Evolutionary conservation across 2,888 invertebrate species (phyloP).

Genomic region (Mechanitis mazaeus): DNA sequence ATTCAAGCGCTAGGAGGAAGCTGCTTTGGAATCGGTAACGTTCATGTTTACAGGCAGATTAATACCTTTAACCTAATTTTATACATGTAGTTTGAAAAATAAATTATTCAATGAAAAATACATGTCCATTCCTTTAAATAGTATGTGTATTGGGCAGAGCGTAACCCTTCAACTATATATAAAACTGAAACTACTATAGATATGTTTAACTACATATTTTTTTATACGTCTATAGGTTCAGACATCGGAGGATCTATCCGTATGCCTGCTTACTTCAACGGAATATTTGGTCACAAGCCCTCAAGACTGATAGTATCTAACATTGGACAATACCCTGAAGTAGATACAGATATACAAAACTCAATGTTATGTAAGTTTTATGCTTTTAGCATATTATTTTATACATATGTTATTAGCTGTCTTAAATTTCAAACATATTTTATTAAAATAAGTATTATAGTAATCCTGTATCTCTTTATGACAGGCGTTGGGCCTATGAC

Average conservation of each 20-base stretch:
- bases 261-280: slow-evolving; percentile 96
- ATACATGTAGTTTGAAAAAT: not conserved
- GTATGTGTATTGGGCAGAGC: too few relatives aligned
- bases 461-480: not conserved
- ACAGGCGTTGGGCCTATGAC: slow-evolving; percentile 90
- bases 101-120: too few relatives aligned
- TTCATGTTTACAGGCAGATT: not conserved
- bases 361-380: slow-evolving; percentile 68
- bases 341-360: slow-evolving; percentile 72
- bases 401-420: too few relatives aligned
- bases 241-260: slow-evolving; percentile 98
- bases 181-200: too few relatives aligned
- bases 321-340: slow-evolving; percentile 86
- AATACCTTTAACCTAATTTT: not conserved
- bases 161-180: too few relatives aligned
- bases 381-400: too few relatives aligned
- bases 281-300: slow-evolving; percentile 96
- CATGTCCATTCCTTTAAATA: too few relatives aligned
- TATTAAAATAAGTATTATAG: too few relatives aligned
- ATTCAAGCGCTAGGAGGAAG: slow-evolving; percentile 87
- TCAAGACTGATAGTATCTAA: slow-evolving; percentile 85
- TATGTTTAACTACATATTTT: not conserved
- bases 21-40: slow-evolving; percentile 86
- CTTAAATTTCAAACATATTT: too few relatives aligned
- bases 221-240: slow-evolving; percentile 71